These are phyloP conservation scores for Elysia crispata DNA, from an alignment of 2,888 invertebrate genomes.

Conservation along the genomic window DNA sequence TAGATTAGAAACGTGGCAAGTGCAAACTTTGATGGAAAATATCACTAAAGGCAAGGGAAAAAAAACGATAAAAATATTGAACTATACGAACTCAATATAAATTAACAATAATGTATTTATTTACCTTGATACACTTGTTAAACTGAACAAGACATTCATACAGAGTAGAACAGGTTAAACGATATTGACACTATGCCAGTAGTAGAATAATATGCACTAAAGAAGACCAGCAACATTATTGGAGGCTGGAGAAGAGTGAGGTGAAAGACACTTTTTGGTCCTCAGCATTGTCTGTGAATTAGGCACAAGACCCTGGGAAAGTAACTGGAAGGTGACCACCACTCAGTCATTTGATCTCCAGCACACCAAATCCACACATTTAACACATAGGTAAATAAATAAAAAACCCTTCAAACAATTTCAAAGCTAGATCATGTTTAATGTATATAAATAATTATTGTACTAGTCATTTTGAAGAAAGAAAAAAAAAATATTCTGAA, in stretches of 20 bases:
- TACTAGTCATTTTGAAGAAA: no score
- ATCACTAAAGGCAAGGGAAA: slow-evolving; percentile 38
- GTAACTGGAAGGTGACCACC: background rate
- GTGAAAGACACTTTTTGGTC: slow-evolving; percentile 34
- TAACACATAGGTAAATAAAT: background rate
- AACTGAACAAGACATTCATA: slow-evolving; percentile 37
- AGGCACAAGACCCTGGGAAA: background rate
- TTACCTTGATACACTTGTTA: slow-evolving; percentile 49
- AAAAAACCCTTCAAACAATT: background rate
- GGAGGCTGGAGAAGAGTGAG: background rate
- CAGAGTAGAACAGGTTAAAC: slow-evolving; percentile 38
- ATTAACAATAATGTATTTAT: slow-evolving; percentile 48
- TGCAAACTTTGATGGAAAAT: slow-evolving; percentile 42
- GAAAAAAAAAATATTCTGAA: no score
- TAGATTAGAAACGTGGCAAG: slow-evolving; percentile 61
- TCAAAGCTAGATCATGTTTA: no score
- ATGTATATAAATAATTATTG: no score
- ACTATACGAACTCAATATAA: slow-evolving; percentile 45
- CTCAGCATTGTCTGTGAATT: slow-evolving; percentile 9
- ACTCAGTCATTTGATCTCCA: no score
- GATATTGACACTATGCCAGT: slow-evolving; percentile 35
- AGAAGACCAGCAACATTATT: slow-evolving; percentile 12
- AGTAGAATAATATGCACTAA: slow-evolving; percentile 11
- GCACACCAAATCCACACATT: background rate
- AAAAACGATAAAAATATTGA: slow-evolving; percentile 35